These are phyloP conservation scores for Pseudoatta argentina DNA, from an alignment of 1,140 invertebrate genomes.

Conservation along the genomic window DNA sequence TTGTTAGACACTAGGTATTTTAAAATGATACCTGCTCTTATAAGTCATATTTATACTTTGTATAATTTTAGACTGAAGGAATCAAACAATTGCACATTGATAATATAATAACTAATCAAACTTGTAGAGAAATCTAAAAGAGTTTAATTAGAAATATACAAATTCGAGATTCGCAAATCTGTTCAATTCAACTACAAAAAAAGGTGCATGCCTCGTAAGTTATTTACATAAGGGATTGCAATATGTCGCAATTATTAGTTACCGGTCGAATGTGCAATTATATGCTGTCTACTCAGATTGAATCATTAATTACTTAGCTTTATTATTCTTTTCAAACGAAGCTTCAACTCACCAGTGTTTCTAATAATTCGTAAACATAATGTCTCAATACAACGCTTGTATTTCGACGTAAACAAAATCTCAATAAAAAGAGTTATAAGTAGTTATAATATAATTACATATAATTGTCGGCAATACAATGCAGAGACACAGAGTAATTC, in stretches of 20 bases:
- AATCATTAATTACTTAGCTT: constrained; percentile 25
- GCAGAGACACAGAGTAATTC: no score
- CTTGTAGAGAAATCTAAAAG: constrained; percentile 8
- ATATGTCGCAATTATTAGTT: constrained; percentile 19
- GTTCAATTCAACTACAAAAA: constrained; percentile 52
- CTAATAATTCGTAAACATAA: constrained; percentile 25
- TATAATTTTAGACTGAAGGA: constrained; percentile 31
- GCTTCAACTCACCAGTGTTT: not conserved
- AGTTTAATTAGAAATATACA: no score
- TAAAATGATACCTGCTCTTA: not conserved
- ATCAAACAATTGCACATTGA: constrained; percentile 48
- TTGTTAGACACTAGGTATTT: not conserved
- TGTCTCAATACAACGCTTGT: not conserved
- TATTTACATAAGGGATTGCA: not conserved
- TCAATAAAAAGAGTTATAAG: no score
- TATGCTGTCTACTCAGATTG: not conserved
- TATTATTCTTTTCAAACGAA: constrained; percentile 23
- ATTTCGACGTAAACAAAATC: not conserved
- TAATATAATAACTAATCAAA: constrained; percentile 49
- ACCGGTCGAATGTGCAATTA: not conserved
- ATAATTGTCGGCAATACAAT: no score
- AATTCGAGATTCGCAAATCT: constrained; percentile 65
- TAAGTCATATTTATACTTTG: constrained; percentile 21
- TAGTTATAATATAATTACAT: no score
- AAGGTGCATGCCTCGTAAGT: constrained; percentile 72